phyloP scores from a whole-genome alignment of 2,888 invertebrate genomes.

The Scaeva pyrastri region DNA sequence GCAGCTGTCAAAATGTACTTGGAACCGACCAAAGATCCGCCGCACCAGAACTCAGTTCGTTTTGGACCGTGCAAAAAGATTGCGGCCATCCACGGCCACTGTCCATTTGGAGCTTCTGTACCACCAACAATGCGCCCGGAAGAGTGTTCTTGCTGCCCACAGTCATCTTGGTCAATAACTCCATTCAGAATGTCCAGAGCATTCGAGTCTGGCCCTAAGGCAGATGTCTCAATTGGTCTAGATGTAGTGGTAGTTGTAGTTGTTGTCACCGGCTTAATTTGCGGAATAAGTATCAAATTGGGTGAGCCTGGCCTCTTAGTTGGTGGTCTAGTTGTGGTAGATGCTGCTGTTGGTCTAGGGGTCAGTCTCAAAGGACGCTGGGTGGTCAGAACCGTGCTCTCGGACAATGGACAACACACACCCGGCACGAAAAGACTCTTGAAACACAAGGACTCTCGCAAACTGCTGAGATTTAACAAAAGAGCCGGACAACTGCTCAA shows the following conservation, averaged over 20 bases:
- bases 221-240: constrained; percentile 84
- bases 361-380: constrained; percentile 81
- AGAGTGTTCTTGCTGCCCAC: constrained; percentile 92
- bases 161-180: constrained; percentile 86
- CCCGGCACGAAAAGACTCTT: constrained; percentile 96
- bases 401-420: constrained; percentile 91
- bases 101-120: constrained; percentile 91
- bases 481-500: constrained; percentile 94
- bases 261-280: constrained; percentile 83
- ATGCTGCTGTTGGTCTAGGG: constrained; percentile 80
- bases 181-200: constrained; percentile 80
- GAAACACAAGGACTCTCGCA: constrained; percentile 94
- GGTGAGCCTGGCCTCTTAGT: constrained; percentile 80
- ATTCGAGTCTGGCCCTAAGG: constrained; percentile 78
- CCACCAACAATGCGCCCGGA: constrained; percentile 96
- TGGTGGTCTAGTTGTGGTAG: constrained; percentile 82
- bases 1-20: constrained; percentile 93
- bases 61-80: constrained; percentile 94
- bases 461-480: constrained; percentile 90
- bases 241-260: constrained; percentile 85
- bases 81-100: constrained; percentile 99
- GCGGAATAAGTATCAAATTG: constrained; percentile 81
- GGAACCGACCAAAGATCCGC: constrained; percentile 93
- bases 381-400: constrained; percentile 81
- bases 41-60: constrained; percentile 96